Evolutionary conservation across 2,113 vertebrate species (phyloP), one percentile per base, ranked within the genome.

Genomic region (Oryzias melastigma): DNA sequence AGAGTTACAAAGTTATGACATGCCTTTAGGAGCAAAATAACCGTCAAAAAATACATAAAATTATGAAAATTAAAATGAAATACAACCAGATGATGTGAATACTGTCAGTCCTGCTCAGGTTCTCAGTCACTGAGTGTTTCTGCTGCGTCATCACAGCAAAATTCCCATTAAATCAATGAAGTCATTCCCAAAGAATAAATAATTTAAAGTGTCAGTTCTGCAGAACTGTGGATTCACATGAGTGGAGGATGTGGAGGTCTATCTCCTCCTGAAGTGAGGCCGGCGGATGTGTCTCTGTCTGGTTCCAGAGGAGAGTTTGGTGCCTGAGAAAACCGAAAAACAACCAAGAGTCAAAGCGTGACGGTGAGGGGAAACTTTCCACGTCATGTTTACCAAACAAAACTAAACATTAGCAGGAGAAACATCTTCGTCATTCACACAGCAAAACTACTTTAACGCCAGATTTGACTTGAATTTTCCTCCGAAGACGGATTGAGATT

Each of bases 251-350:
- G 46, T 45, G 7, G 7, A 52, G 22, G 42, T 68, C 68, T 87
- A 90, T 62, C 86, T 89, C 63, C 86, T 85, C 48, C 87, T 83
- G 43, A 80, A 8, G 52, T 82, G 75, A 35, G 66, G 10, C 0
- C 90, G 86, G 1, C 89, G 82, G 14, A 74, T 29, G 20, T 81
- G 65, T 50, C 68, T 84, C 41, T 72, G 84, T 59, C 89, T 88
- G 65, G 83, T 43, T 65, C 74, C 71, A 0, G 80, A 12, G 16
- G 84, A 74, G 5, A 85, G 51, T 77, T 81, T 89, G 45, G 77
- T 52, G n/a, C 87, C 89, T 89, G 73, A 65, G 68, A 4, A 29
- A 60, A 50, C 2, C 71, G 5, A 80, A 46, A 4, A 29, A 12
- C 4, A 45, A 27, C 3, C 20, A 10, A 10, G 6, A 47, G 5